Evolutionary conservation across 2,888 invertebrate species (phyloP).

Genomic region (Agrochola litura): DNA sequence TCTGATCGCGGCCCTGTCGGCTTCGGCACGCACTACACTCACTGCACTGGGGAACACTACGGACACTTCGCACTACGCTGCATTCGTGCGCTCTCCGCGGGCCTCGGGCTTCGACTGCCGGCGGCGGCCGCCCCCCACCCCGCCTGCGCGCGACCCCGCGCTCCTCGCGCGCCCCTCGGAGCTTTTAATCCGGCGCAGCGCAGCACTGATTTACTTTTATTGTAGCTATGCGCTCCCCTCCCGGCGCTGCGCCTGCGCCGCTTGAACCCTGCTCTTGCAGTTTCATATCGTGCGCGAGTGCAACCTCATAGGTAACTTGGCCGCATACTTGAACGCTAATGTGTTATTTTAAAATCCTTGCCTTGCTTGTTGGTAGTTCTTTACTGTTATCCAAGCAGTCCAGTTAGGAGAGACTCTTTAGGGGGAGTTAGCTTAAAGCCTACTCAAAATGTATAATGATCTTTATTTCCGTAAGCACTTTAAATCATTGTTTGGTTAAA

Average conservation of each 20-base stretch:
- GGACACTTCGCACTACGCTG: conserved; percentile 51
- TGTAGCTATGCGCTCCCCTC: conserved; percentile 66
- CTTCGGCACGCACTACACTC: conserved; percentile 65
- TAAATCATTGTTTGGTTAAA: background rate
- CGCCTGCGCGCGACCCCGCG: conserved; percentile 52
- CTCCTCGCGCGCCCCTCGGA: conserved; percentile 62
- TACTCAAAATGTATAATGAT: background rate
- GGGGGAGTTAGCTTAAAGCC: background rate
- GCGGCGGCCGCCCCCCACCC: conserved; percentile 72
- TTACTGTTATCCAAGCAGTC: background rate
- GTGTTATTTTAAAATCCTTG: conserved; percentile 14
- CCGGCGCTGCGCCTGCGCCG: conserved; percentile 46
- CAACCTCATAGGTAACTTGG: conserved; percentile 22
- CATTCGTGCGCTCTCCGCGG: conserved; percentile 80
- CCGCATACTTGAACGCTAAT: conserved; percentile 22
- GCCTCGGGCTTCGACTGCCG: conserved; percentile 77
- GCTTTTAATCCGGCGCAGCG: conserved; percentile 74
- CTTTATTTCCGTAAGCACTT: background rate
- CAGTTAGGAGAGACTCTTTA: background rate
- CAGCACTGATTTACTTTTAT: conserved; percentile 80
- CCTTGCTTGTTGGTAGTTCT: background rate
- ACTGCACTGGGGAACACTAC: conserved; percentile 58
- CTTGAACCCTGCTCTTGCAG: conserved; percentile 48
- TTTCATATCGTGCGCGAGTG: conserved; percentile 26
- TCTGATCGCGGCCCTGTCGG: conserved; percentile 35